These are phyloP conservation scores for Strongylocentrotus purpuratus DNA, from an alignment of 35 echinoderm and acorn worm genomes.

Conservation along the genomic window DNA sequence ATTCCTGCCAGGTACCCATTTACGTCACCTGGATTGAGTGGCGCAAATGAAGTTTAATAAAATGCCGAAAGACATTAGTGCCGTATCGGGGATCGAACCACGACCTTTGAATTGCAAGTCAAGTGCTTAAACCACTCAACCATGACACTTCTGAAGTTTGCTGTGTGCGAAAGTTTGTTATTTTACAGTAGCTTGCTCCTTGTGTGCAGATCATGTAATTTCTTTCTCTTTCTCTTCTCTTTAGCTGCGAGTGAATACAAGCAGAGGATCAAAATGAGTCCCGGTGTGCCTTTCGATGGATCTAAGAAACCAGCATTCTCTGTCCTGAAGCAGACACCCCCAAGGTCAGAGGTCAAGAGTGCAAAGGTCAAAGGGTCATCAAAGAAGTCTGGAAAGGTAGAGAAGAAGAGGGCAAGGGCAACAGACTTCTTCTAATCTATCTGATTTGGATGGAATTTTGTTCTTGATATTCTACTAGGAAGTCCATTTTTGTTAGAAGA, in stretches of 20 bases:
- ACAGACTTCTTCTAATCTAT: slow-evolving; percentile 54
- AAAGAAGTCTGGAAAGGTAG: neutral
- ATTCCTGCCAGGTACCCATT: too few relatives aligned
- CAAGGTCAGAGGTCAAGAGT: neutral
- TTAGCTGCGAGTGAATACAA: slow-evolving; percentile 68
- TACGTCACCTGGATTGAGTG: too few relatives aligned
- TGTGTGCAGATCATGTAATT: too few relatives aligned
- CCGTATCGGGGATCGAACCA: too few relatives aligned
- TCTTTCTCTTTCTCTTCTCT: neutral
- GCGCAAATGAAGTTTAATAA: too few relatives aligned
- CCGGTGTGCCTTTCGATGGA: slow-evolving; percentile 85
- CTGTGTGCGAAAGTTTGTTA: neutral
- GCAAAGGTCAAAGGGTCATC: neutral
- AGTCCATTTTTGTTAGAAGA: too few relatives aligned
- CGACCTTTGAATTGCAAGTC: too few relatives aligned
- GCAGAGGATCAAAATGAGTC: slow-evolving; percentile 59
- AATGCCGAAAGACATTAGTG: too few relatives aligned
- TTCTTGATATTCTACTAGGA: neutral
- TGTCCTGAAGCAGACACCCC: slow-evolving; percentile 63
- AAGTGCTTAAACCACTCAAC: too few relatives aligned
- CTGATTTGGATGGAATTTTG: neutral
- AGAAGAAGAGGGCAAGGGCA: slow-evolving; percentile 8
- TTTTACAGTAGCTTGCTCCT: too few relatives aligned
- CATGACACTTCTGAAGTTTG: too few relatives aligned
- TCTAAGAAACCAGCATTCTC: slow-evolving; percentile 74